Base-by-base conservation (phyloP, 2,888 invertebrate genomes). In the Caenorhabditis sulstoni region DNA sequence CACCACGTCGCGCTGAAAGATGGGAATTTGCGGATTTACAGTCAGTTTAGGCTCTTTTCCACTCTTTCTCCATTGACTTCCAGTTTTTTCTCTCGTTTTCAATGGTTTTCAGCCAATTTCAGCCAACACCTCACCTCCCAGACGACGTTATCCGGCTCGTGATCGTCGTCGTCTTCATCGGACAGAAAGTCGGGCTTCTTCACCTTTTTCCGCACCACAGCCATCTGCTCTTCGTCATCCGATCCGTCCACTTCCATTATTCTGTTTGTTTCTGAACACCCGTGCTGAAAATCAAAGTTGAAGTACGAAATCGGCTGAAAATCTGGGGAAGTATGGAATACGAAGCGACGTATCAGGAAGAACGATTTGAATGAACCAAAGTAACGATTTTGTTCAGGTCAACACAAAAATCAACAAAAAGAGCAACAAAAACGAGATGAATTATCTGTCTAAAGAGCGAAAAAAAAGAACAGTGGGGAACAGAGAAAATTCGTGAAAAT, bases 1-100 rank as follows among this genome's bases (percentile, higher is more conserved):
- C 0, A 79, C 61, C 5, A 84, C 79, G 45, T 81, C 71, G 23
- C 39, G 50, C 81, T 81, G 52, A n/a, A 76, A 71, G 29, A 18
- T n/a, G 55, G 8, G 23, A 50, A 12, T 49, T 14, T 29, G 8
- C 47, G n/a, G n/a, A n/a, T n/a, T n/a, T n/a, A n/a, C n/a, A n/a
- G n/a, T n/a, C n/a, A n/a, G n/a, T n/a, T n/a, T n/a, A n/a, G n/a
- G n/a, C n/a, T n/a, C n/a, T n/a, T n/a, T n/a, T n/a, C n/a, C n/a
- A n/a, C 14, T 29, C 49, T 9, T 29, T 12, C 7, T 58, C 16
- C n/a, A 41, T 9, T 41, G 23, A 4, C 23, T 14, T 39, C 35
- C 14, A 4, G n/a, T n/a, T n/a, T n/a, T n/a, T n/a, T n/a, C n/a
- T n/a, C n/a, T n/a, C n/a, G n/a, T n/a, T n/a, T 39, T 39, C 12